Evolutionary conservation across 2,797 vertebrate genomes (phyloP), one percentile per base, ranked within the genome.

Genomic region (Falco rusticolus): DNA sequence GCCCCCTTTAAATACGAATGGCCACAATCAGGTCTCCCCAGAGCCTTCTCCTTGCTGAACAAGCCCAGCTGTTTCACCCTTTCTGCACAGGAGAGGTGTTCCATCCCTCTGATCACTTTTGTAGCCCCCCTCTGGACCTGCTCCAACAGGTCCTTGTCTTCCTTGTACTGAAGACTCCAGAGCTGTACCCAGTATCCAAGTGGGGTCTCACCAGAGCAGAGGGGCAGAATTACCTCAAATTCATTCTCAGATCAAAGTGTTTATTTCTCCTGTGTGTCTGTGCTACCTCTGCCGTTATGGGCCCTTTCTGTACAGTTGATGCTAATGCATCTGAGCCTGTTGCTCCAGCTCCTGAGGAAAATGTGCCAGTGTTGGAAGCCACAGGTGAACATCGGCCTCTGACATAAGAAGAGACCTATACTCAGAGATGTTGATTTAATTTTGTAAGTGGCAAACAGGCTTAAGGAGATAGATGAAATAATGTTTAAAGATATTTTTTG

Each of bases 11-110:
- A 61, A 5, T 33, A n/a, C 1, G 0, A 31, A 65, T 79, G 19
- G 7, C 31, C 0, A 0, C 18, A 8, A 3, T 22, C 34, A 37
- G 4, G 1, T 75, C 11, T 79, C 4, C 17, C 9, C 16, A 4
- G 45, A 47, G 29, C 48, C 48, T 90, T 70, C 25, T 68, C 11
- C 29, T 43, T 13, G 13, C 43, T 79, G 43, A 85, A 11, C 19
- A 85, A 11, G 16, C 6, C 28, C 43, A 53, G 2, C 33, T 80
- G 13, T 50, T n/a, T 69, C 37, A 24, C 31, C 37, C 34, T 64
- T 3, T 34, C 34, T 9, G 64, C 50, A 41, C 2, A 59, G 39
- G 6, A 71, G 28, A 41, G n/a, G 2, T 48, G 3, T 22, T 78
- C 15, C 17, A 54, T 3, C 13, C 33, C 6, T 54, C 45, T 31